phyloP scores from a whole-genome alignment of 53 echinoderm and acorn worm species.

The Arbacia lixula region DNA sequence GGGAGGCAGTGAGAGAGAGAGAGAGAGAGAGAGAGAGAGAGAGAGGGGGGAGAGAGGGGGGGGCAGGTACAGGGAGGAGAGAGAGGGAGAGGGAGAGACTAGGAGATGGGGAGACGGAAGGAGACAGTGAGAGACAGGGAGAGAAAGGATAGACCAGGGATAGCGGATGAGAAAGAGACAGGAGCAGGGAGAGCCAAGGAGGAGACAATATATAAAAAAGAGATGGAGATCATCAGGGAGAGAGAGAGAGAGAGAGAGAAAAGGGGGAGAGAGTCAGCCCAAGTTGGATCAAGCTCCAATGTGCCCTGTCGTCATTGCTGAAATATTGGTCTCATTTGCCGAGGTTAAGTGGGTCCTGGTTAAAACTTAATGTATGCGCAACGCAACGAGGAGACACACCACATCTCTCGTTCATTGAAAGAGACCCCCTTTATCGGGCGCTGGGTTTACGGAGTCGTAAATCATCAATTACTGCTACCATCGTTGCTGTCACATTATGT shows the following conservation, averaged over 20 bases:
- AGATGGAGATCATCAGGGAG: neutral
- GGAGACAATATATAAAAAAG: neutral
- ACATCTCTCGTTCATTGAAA: constrained; percentile 10
- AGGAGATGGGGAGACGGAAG: no score
- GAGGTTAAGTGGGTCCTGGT: constrained; percentile 46
- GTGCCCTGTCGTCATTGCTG: neutral
- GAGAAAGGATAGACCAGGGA: no score
- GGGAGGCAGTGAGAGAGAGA: no score
- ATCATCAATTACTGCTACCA: constrained; percentile 41
- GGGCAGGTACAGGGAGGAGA: no score
- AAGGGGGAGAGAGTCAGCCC: neutral
- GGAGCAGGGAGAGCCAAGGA: no score
- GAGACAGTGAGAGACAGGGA: no score
- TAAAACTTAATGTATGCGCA: constrained; percentile 34
- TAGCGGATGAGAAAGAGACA: no score
- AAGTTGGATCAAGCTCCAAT: neutral
- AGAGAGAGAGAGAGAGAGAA: neutral
- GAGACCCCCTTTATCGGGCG: neutral
- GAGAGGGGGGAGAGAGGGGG: no score
- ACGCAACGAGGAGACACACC: neutral
- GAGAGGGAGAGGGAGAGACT: no score
- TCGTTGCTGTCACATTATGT: constrained; percentile 46
- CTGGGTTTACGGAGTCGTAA: constrained; percentile 47
- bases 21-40: no score
- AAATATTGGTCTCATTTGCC: constrained; percentile 53